Conservation (phyloP, 2,888 invertebrate genomes). For the Camptogramma bilineatum region DNA sequence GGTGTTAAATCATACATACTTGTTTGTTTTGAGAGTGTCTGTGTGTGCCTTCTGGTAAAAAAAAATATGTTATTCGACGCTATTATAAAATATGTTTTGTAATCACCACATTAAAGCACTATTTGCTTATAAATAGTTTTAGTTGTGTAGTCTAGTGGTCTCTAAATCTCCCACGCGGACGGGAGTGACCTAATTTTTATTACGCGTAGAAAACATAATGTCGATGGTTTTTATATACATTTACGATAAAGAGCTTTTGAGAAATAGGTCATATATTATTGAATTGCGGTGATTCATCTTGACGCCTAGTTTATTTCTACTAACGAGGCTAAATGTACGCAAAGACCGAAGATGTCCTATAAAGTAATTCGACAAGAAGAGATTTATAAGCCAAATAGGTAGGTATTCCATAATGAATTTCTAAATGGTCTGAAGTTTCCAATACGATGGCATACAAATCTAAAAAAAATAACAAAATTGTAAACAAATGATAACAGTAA, state of each 20-base stretch:
- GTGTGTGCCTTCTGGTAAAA: too few relatives aligned
- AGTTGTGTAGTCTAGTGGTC: conserved; percentile 47
- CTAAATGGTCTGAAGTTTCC: too few relatives aligned
- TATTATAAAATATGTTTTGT: conserved; percentile 7
- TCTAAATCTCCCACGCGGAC: conserved; percentile 61
- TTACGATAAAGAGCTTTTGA: conserved; percentile 33
- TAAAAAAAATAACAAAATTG: background rate
- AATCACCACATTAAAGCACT: conserved; percentile 11
- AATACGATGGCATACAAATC: background rate
- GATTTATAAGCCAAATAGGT: too few relatives aligned
- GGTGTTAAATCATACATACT: too few relatives aligned
- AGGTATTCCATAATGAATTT: too few relatives aligned
- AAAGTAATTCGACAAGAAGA: too few relatives aligned
- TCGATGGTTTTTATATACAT: conserved; percentile 40
- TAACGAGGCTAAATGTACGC: background rate
- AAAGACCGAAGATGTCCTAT: too few relatives aligned
- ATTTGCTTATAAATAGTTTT: conserved; percentile 40
- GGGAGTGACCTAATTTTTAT: conserved; percentile 66
- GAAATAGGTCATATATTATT: conserved; percentile 37
- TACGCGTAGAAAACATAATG: conserved; percentile 64
- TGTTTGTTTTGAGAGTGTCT: too few relatives aligned
- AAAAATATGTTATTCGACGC: too few relatives aligned
- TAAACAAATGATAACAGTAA: background rate
- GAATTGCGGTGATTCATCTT: conserved; percentile 19
- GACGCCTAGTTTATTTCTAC: background rate